A percentile compares a stretch with the other conserved stretches of the same genome.
Conservation (phyloP, 64 coral and sea anemone genomes). For the Actinia equina region DNA sequence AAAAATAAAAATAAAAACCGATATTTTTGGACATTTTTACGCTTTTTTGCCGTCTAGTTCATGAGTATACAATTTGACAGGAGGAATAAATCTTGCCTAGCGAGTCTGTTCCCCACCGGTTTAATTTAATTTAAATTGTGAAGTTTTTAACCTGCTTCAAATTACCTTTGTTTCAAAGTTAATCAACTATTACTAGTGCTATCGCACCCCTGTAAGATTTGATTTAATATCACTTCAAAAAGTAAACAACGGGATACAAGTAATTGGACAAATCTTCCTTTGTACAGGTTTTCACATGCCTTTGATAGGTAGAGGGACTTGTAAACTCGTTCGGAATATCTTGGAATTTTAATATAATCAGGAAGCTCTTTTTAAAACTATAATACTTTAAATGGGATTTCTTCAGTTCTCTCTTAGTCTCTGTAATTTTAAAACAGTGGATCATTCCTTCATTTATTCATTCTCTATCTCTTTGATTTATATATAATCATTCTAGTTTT, state of each 20-base stretch:
- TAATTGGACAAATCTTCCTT: neutral
- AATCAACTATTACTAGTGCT: neutral
- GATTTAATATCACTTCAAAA: conserved; percentile 1
- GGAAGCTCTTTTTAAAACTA: neutral
- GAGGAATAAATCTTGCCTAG: neutral
- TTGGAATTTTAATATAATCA: neutral
- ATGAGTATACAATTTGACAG: too few relatives aligned
- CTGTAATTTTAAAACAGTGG: too few relatives aligned
- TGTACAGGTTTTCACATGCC: neutral
- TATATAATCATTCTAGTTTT: too few relatives aligned
- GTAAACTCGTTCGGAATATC: neutral
- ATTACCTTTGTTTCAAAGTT: conserved; percentile 15
- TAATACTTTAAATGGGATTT: too few relatives aligned
- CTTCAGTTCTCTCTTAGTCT: too few relatives aligned
- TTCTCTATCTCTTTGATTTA: too few relatives aligned
- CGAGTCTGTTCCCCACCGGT: neutral
- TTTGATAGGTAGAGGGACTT: neutral
- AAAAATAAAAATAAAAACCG: too few relatives aligned
- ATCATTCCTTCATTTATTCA: too few relatives aligned
- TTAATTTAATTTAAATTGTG: neutral
- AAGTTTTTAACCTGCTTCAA: neutral
- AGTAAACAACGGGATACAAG: neutral
- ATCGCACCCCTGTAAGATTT: neutral
- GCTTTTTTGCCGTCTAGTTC: too few relatives aligned
- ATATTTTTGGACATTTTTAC: too few relatives aligned